Evolutionary conservation across 2,113 vertebrate genomes (phyloP).

Genomic region (Megatriorchis doriae): DNA sequence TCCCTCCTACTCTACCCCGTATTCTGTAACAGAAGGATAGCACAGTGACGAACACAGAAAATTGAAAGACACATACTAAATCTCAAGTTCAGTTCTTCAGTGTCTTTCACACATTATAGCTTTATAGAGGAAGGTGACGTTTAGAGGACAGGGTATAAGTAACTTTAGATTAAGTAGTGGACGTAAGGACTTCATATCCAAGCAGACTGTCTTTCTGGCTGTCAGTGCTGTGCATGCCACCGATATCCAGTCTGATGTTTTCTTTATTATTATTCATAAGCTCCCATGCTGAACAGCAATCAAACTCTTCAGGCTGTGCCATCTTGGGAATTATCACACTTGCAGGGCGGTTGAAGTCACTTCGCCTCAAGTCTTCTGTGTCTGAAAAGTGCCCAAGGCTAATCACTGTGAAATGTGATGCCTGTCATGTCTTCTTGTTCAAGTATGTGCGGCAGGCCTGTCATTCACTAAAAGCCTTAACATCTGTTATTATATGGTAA

Average conservation of each 20-base stretch:
- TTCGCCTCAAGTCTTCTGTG: not conserved
- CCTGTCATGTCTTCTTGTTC: constrained; percentile 21
- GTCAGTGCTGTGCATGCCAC: not conserved
- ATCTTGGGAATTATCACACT: constrained; percentile 38
- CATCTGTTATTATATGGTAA: constrained; percentile 53
- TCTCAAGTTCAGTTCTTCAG: not conserved
- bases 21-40: not conserved
- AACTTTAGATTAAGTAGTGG: constrained; percentile 7
- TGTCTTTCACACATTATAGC: not conserved
- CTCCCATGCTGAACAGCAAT: not conserved
- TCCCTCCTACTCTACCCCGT: not conserved
- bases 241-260: not conserved
- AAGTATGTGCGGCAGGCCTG: constrained; percentile 5
- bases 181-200: not conserved
- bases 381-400: constrained; percentile 47
- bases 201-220: not conserved
- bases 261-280: constrained; percentile 20
- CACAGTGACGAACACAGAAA: not conserved
- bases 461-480: constrained; percentile 41
- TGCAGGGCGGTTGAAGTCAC: not conserved
- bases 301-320: not conserved
- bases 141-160: not conserved
- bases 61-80: not conserved
- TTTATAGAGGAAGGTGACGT: not conserved
- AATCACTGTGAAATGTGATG: constrained; percentile 19